Evolutionary conservation across 2,113 vertebrate species (phyloP), one percentile per base, ranked within the genome.

Genomic region (Cromileptes altivelis): DNA sequence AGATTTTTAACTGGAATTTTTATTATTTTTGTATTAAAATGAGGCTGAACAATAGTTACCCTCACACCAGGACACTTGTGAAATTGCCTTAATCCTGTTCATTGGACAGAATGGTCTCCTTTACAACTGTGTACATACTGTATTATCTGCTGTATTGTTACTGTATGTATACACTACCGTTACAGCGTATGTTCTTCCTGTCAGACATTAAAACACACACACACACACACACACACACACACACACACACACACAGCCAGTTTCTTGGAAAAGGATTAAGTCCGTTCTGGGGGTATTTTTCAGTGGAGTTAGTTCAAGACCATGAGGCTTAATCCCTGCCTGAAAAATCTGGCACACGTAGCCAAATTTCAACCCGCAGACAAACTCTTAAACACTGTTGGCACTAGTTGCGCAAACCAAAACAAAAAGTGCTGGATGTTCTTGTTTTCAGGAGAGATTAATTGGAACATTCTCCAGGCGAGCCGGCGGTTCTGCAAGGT

Each of bases 51-150:
- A 72, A 25, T 76, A 72, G 75, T 74, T 84, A 69, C 17, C 12
- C n/a, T 70, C 68, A 76, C 70, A 90, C 68, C 75, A 91, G 83
- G 84, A 94, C 73, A 88, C 89, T 86, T 85, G 86, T 87, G 80
- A 91, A 87, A 86, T 86, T 93, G 94, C 93, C 95, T 95, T 95
- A 95, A 92, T 86, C 81, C 81, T 83, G 79, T 93, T 86, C 53
- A 83, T 70, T 86, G 71, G 75, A 83, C 84, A 85, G 72, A 86
- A 71, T 27, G 58, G 80, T 88, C 69, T 91, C 84, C 81, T 88
- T 82, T 81, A 85, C 64, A 81, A 71, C 81, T 58, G 80, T 93
- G 92, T 89, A 91, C 63, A 91, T 89, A 90, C 81, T 90, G 71
- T 88, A 85, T 55, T 86, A 89, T 74, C 82, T 88, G 67, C 60